phyloP scores from a whole-genome alignment of 2,797 vertebrate genomes.

The Neosilurus hyrtlii region DNA sequence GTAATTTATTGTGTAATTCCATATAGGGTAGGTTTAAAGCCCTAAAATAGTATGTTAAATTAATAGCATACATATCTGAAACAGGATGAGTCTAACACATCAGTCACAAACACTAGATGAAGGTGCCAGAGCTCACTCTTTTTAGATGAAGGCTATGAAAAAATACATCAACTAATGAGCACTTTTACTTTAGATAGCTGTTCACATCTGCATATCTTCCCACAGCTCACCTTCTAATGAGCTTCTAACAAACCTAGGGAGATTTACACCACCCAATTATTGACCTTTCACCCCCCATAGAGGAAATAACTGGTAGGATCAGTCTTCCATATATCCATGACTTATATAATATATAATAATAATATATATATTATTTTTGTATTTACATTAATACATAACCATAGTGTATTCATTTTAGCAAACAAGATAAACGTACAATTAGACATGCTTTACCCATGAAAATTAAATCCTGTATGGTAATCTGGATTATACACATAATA shows the following conservation, averaged over 20 bases:
- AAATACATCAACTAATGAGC: slow-evolving; percentile 12
- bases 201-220: slow-evolving; percentile 2
- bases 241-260: slow-evolving; percentile 55
- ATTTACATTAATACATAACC: too few species aligned
- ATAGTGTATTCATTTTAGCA: neutral
- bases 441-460: neutral
- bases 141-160: neutral
- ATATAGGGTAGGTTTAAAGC: neutral
- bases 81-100: neutral
- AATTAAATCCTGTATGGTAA: neutral
- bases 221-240: slow-evolving; percentile 16
- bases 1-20: neutral
- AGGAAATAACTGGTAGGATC: neutral
- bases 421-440: neutral
- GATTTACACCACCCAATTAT: slow-evolving; percentile 20
- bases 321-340: neutral
- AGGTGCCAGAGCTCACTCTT: neutral
- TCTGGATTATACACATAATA: neutral
- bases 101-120: slow-evolving; percentile 6
- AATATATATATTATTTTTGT: neutral
- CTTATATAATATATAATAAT: neutral
- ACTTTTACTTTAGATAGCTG: neutral
- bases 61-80: neutral
- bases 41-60: neutral
- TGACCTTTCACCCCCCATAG: neutral